These are phyloP conservation scores for Antheraea mylitta DNA, from an alignment of 1,140 invertebrate species.

Conservation along the genomic window DNA sequence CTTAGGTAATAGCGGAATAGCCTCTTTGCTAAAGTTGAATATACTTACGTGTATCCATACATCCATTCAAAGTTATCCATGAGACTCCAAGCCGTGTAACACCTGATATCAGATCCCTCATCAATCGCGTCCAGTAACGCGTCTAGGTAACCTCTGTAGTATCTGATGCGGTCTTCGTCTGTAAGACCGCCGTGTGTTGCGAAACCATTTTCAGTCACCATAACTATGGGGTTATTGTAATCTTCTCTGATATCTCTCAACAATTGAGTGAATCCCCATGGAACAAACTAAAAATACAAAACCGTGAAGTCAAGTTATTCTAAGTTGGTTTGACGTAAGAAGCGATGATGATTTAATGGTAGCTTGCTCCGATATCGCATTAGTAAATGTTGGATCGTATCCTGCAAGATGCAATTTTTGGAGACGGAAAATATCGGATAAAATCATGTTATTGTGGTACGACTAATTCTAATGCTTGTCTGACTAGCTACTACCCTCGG, in stretches of 20 bases:
- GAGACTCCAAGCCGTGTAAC: slow-evolving; percentile 81
- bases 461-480: too few species aligned
- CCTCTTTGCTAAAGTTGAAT: background rate
- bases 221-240: slow-evolving; percentile 30
- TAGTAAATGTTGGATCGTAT: too few species aligned
- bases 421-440: too few species aligned
- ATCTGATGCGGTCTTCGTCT: slow-evolving; percentile 47
- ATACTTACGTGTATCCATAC: slow-evolving; percentile 70
- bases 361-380: too few species aligned
- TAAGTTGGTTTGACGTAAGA: too few species aligned
- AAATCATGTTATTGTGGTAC: too few species aligned
- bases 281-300: slow-evolving; percentile 24
- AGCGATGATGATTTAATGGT: too few species aligned
- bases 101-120: slow-evolving; percentile 45
- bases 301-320: too few species aligned
- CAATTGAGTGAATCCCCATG: slow-evolving; percentile 55
- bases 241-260: slow-evolving; percentile 29
- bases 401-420: too few species aligned
- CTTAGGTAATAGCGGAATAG: too few species aligned
- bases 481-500: too few species aligned
- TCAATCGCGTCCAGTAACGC: slow-evolving; percentile 37
- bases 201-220: slow-evolving; percentile 10
- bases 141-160: slow-evolving; percentile 57
- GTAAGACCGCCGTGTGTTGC: background rate
- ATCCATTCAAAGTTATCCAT: slow-evolving; percentile 83